phyloP scores from a whole-genome alignment of 2,113 vertebrate species.

The Ovis canadensis region DNA sequence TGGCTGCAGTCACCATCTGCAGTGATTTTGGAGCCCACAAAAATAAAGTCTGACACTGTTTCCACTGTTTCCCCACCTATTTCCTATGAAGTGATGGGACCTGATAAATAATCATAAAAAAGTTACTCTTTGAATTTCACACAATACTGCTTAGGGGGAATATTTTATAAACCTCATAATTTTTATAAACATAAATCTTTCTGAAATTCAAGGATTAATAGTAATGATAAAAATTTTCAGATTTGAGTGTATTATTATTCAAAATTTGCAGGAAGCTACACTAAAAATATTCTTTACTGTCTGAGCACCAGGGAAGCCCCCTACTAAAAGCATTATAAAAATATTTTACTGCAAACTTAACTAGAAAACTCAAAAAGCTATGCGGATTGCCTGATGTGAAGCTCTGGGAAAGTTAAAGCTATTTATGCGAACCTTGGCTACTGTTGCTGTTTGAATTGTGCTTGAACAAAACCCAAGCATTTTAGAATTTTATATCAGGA shows the following conservation, averaged over 20 bases:
- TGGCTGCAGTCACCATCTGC: too few relatives aligned
- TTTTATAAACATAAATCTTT: neutral
- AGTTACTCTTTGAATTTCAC: neutral
- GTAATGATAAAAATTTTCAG: neutral
- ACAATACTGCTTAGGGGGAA: fast-evolving
- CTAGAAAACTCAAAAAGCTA: neutral
- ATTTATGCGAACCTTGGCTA: constrained; percentile 24
- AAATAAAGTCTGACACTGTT: too few relatives aligned
- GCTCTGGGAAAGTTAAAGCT: neutral
- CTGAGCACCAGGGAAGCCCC: neutral
- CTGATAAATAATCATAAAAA: neutral
- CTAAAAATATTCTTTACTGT: neutral
- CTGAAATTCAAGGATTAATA: neutral
- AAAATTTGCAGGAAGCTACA: neutral
- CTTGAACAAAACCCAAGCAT: constrained; percentile 31
- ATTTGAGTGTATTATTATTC: neutral
- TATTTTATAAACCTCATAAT: neutral
- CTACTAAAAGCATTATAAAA: neutral
- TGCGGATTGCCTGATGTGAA: neutral
- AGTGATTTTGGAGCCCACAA: too few relatives aligned
- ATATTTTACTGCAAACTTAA: neutral
- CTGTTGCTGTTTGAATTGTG: neutral
- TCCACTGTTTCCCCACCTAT: too few relatives aligned
- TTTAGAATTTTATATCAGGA: constrained; percentile 39
- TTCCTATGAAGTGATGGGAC: too few relatives aligned